Base-by-base conservation (phyloP, 2,888 invertebrate genomes). In the Thecophora atra region DNA sequence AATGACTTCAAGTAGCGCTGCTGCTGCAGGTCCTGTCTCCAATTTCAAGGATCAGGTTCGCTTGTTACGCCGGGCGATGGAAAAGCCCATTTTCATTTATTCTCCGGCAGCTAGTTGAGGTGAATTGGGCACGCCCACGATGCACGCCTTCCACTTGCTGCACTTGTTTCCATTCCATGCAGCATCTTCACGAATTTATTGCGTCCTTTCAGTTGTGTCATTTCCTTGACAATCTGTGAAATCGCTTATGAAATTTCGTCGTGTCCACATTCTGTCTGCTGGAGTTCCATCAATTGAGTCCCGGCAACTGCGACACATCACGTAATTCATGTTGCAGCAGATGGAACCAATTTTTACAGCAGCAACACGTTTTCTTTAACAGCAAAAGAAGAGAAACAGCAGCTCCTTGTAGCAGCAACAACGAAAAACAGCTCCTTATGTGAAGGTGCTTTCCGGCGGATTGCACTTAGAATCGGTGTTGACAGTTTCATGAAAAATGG, bases 401-500 rank as follows among this genome's bases (percentile, higher is more conserved):
- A 37, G 37, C 1, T 37, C 37, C 37, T 6, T 37, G 1, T 11
- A 37, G 2, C 37, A 37, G 11, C 37, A 37, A 37, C 37, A 37
- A 37, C 37, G 11, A 37, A 6, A 37, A 37, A 37, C 47, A 47
- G 47, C 47, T n/a, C 5, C 47, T 47, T 47, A n/a, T 1, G 1
- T 11, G 47, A 15, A 47, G 47, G 47, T n/a, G 47, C 47, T n/a
- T 47, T n/a, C 47, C 17, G 47, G 47, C 6, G 5, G 47, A 47
- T n/a, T 47, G n/a, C 80, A 83, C 82, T 84, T 83, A 77, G 80
- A 80, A 79, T 80, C 81, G 81, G 83, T 84, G 85, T 82, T 83
- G 84, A 84, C 84, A 84, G 82, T 78, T 77, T 76, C 79, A 78
- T 81, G 80, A 83, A 83, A 82, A 84, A 84, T 84, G 81, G 78